Evolutionary conservation across 2,888 invertebrate species (phyloP).

Genomic region (Calameuta pallipes): DNA sequence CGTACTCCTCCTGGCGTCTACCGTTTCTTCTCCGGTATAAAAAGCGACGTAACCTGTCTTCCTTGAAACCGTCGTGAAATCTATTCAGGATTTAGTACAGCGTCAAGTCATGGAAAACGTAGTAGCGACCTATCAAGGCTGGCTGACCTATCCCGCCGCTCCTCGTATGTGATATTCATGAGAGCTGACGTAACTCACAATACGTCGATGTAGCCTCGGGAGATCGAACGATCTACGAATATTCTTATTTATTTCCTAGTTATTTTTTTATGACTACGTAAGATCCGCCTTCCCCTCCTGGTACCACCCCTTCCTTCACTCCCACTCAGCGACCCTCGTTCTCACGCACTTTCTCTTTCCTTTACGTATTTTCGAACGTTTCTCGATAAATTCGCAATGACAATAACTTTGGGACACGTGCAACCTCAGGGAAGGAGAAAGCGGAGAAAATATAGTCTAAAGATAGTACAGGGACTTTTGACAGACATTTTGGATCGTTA

Average conservation of each 20-base stretch:
- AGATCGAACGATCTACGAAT: conserved; percentile 5
- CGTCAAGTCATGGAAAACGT: background rate
- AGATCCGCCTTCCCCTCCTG: background rate
- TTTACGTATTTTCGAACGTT: background rate
- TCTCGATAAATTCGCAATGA: background rate
- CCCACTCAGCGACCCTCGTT: background rate
- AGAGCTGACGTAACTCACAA: background rate
- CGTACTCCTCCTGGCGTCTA: background rate
- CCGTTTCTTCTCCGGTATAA: background rate
- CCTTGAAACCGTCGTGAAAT: background rate
- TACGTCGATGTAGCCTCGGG: background rate
- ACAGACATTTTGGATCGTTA: background rate
- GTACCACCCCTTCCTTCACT: background rate
- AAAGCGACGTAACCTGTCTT: background rate
- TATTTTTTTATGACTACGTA: background rate
- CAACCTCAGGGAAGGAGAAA: background rate
- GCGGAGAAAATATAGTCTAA: background rate
- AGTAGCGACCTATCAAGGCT: background rate
- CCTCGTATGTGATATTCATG: conserved; percentile 2
- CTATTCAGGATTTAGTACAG: background rate
- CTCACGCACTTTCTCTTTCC: background rate
- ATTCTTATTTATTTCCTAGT: background rate
- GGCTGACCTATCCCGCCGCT: conserved; percentile 3
- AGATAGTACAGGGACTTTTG: background rate
- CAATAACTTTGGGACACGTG: background rate